phyloP scores from a whole-genome alignment of 2,113 vertebrate genomes.

The Prunella fulvescens region DNA sequence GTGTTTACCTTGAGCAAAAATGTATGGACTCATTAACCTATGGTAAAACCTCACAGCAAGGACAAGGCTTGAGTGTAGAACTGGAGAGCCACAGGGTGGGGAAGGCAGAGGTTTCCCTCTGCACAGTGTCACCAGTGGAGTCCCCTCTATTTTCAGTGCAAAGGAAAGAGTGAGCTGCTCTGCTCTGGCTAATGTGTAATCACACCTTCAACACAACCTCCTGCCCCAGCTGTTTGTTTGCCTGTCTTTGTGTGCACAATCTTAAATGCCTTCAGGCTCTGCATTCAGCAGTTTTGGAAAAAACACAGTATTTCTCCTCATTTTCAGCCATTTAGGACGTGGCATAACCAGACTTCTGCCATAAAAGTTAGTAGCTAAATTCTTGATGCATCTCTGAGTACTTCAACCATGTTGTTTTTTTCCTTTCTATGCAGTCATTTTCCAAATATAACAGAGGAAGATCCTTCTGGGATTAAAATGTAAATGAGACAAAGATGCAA shows the following conservation, averaged over 20 bases:
- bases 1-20: background rate
- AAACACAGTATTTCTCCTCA: background rate
- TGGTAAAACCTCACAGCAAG: background rate
- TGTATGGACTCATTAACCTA: accelerated
- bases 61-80: background rate
- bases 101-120: background rate
- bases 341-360: background rate
- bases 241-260: background rate
- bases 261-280: background rate
- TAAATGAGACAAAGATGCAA: conserved; percentile 40
- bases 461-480: conserved; percentile 47
- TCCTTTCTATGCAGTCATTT: background rate
- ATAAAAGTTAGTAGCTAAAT: background rate
- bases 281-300: background rate
- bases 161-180: background rate
- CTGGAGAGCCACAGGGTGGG: background rate
- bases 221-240: background rate
- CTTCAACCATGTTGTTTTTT: background rate
- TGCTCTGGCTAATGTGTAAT: conserved; percentile 19
- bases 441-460: background rate
- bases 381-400: background rate
- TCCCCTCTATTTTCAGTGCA: background rate
- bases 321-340: background rate
- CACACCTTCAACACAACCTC: conserved; percentile 2
- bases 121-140: background rate